phyloP scores from a whole-genome alignment of 2,797 vertebrate species.

The Xenops minutus region DNA sequence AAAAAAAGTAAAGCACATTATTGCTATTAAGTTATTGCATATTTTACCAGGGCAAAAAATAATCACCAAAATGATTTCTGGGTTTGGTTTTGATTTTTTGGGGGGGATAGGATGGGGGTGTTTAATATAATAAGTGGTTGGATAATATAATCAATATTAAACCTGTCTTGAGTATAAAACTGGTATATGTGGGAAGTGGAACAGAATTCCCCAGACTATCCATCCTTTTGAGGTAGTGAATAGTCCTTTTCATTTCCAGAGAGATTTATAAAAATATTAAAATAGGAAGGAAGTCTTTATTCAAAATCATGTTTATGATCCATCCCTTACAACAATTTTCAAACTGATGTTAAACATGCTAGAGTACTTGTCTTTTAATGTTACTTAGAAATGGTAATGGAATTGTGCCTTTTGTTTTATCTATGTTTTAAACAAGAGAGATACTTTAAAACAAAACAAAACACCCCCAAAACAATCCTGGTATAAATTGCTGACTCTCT shows the following conservation, averaged over 20 bases:
- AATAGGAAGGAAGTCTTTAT: not conserved
- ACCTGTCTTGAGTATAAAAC: not conserved
- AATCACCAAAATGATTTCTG: not conserved
- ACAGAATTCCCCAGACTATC: not conserved
- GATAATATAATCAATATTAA: not conserved
- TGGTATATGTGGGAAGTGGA: not conserved
- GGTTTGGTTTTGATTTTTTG: not conserved
- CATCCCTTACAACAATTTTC: not conserved
- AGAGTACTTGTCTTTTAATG: not conserved
- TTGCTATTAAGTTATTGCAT: not conserved
- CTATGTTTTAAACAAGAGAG: not conserved
- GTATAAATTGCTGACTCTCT: not conserved
- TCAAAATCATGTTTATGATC: not conserved
- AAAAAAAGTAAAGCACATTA: not conserved
- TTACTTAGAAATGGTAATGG: not conserved
- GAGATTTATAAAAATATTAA: not conserved
- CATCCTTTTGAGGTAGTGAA: not conserved
- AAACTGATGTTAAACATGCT: not conserved
- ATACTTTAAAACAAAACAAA: not conserved
- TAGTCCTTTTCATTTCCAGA: not conserved
- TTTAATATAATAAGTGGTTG: not conserved
- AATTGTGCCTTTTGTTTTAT: not conserved
- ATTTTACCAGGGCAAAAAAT: not conserved
- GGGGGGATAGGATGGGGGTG: fast-evolving
- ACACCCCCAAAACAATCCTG: not conserved